A percentile compares a stretch with the other conserved stretches of the same genome.
phyloP scores from a whole-genome alignment of 2,797 vertebrate species.

The Tadarida brasiliensis region DNA sequence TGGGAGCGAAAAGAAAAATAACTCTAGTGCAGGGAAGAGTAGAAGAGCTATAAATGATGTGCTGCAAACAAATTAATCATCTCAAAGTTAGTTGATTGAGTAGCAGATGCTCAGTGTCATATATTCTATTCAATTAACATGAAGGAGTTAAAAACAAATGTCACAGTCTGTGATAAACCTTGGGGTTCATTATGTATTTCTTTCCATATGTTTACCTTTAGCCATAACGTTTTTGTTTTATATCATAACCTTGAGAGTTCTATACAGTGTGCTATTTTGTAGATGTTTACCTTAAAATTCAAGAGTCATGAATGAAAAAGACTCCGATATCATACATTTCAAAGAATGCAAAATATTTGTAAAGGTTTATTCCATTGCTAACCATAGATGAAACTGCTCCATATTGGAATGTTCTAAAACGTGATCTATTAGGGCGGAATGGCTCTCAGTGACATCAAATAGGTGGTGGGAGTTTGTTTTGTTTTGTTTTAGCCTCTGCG shows the following conservation, averaged over 20 bases:
- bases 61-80: conserved; percentile 40
- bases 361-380: conserved; percentile 23
- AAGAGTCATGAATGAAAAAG: conserved; percentile 32
- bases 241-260: conserved; percentile 1
- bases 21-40: background rate
- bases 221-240: background rate
- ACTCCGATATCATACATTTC: background rate
- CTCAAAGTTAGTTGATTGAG: conserved; percentile 29
- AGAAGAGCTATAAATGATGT: background rate
- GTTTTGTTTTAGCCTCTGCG: conserved; percentile 57
- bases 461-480: conserved; percentile 60
- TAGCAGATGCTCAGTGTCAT: conserved; percentile 58
- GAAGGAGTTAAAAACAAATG: background rate
- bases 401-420: background rate
- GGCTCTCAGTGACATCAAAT: background rate
- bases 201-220: conserved; percentile 33
- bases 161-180: background rate
- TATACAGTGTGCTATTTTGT: background rate
- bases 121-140: conserved; percentile 19
- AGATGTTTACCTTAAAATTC: background rate
- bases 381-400: background rate
- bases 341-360: background rate
- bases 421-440: background rate
- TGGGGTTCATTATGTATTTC: background rate
- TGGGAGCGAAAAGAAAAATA: background rate